Evolutionary conservation across 2,888 invertebrate species (phyloP).

Genomic region (Tanaodytes sp.): DNA sequence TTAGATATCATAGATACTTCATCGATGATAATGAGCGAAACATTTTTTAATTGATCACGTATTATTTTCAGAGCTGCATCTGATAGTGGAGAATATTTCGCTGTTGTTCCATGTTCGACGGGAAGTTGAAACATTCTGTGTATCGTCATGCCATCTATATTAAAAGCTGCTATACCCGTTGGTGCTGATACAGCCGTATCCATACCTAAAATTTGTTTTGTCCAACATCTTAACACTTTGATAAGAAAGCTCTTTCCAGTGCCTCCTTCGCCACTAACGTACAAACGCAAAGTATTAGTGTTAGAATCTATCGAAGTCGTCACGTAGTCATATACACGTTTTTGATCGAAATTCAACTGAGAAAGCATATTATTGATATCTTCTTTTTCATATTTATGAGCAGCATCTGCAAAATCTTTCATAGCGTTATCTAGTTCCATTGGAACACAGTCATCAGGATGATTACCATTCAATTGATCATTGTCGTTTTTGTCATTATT

Average conservation of each 20-base stretch:
- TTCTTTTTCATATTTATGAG: slow-evolving; percentile 4
- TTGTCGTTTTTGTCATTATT: no score
- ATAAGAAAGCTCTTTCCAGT: slow-evolving; percentile 53
- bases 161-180: slow-evolving; percentile 66
- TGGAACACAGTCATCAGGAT: slow-evolving; percentile 5
- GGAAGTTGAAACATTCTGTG: slow-evolving; percentile 63
- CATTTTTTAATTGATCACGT: slow-evolving; percentile 58
- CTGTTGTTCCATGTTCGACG: slow-evolving; percentile 60
- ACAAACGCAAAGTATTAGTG: slow-evolving; percentile 37
- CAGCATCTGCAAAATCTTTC: slow-evolving; percentile 52
- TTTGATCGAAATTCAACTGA: slow-evolving; percentile 59
- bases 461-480: slow-evolving; percentile 22
- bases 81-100: slow-evolving; percentile 61
- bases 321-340: slow-evolving; percentile 58
- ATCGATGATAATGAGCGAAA: slow-evolving; percentile 61
- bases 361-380: slow-evolving; percentile 48
- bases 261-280: slow-evolving; percentile 37
- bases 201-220: slow-evolving; percentile 59
- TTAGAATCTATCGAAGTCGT: slow-evolving; percentile 38
- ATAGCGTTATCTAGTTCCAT: slow-evolving; percentile 51
- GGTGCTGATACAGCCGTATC: slow-evolving; percentile 61
- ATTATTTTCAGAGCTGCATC: slow-evolving; percentile 58
- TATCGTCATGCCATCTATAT: slow-evolving; percentile 65
- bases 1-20: slow-evolving; percentile 59
- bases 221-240: slow-evolving; percentile 59